These are phyloP conservation scores for Crotalus horridus DNA, from an alignment of 2,113 vertebrate species.

Conservation along the genomic window DNA sequence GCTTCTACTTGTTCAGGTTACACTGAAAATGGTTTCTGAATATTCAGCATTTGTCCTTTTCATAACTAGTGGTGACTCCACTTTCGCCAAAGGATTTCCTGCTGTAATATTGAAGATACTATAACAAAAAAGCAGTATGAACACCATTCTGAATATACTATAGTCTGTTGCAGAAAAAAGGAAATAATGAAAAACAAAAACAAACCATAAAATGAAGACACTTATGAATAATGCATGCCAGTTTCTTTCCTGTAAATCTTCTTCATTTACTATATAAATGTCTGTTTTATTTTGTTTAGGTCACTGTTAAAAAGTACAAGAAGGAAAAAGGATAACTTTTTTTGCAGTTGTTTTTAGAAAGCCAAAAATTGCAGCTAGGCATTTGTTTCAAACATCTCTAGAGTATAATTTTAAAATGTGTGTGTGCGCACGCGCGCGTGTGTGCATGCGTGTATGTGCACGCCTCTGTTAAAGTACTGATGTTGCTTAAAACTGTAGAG, in stretches of 20 bases:
- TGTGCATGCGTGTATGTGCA: no score
- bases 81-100: constrained; percentile 17
- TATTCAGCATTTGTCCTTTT: not conserved
- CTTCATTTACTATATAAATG: constrained; percentile 56
- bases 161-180: constrained; percentile 40
- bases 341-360: constrained; percentile 6
- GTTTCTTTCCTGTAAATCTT: constrained; percentile 47
- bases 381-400: not conserved
- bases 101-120: constrained; percentile 14
- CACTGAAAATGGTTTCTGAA: not conserved
- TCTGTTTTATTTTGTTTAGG: constrained; percentile 31
- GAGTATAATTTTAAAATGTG: not conserved
- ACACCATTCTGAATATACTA: constrained; percentile 15
- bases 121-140: not conserved
- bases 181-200: constrained; percentile 46
- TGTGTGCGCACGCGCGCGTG: no score
- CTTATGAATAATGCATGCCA: constrained; percentile 59
- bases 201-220: constrained; percentile 34
- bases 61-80: not conserved
- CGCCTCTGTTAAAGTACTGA: no score
- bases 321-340: not conserved
- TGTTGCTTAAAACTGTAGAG: no score
- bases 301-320: constrained; percentile 27
- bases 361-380: constrained; percentile 1
- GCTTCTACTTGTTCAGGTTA: not conserved